Evolutionary conservation across 1,140 invertebrate species (phyloP), one percentile per base, ranked within the genome.

Genomic region (Colletes gigas): DNA sequence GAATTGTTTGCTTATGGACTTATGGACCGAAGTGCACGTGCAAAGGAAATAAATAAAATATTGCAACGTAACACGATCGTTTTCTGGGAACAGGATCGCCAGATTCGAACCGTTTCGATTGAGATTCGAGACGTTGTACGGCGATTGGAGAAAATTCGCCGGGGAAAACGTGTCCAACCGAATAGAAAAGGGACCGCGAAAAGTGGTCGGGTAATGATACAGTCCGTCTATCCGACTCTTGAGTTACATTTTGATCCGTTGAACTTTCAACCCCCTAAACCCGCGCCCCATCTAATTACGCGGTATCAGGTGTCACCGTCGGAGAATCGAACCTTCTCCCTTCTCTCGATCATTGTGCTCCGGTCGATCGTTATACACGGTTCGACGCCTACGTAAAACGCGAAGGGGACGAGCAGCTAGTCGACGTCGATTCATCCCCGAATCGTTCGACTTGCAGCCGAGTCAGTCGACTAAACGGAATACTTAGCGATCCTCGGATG

Each of bases 231-330:
- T 30, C 15, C 6, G 52, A 30, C 59, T 17, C 30, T 14, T 4
- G 8, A 14, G 55, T 69, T 54, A 54, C 76, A 39, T 21, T 39
- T 10, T 41, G 19, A 72, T 73, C 19, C 39, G 70, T 47, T 15
- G 47, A 71, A 71, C 59, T 57, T 57, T 54, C 19, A 47, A 19
- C 55, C 63, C 76, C 59, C 39, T 17, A 50, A 39, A 41, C 17
- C 41, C 21, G 67, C 55, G 69, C 19, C 60, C 69, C 67, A 57
- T 63, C 60, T 87, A 87, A 87, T 87, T 87, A 87, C 47, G 59
- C 52, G 70, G 76, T 84, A 88, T 88, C 87, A 88, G 87, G 87
- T 88, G 87, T 88, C 87, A 83, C 65, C 69, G 78, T 67, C 15
- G 60, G n/a, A 63, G 69, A 80, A 54, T 67, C 68, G 39, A 59